Evolutionary conservation across 1,140 invertebrate genomes (phyloP).

Genomic region (Drosophila nigromelanica): DNA sequence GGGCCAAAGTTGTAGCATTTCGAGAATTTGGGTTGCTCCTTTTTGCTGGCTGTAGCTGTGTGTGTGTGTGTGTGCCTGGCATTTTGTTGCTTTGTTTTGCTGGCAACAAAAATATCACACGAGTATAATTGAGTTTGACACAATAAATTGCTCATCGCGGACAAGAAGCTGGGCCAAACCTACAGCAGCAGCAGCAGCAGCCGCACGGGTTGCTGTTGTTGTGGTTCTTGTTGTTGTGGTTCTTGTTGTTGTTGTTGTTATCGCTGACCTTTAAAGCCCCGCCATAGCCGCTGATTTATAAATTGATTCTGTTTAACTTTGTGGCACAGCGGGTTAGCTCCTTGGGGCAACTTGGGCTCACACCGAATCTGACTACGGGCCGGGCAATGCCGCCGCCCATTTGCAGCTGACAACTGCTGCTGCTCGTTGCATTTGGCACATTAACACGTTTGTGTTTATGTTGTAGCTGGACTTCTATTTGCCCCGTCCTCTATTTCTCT

Average conservation of each 20-base stretch:
- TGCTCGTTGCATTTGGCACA: constrained; percentile 64
- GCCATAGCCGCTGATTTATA: constrained; percentile 69
- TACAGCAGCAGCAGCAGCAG: constrained; percentile 14
- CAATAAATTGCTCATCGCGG: constrained; percentile 83
- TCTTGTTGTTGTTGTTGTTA: constrained; percentile 69
- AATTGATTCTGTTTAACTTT: constrained; percentile 81
- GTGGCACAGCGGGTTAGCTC: constrained; percentile 71
- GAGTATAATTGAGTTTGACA: constrained; percentile 84
- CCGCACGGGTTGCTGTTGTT: constrained; percentile 16
- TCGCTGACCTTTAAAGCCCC: constrained; percentile 78
- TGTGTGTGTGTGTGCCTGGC: constrained; percentile 34
- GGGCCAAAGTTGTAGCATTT: constrained; percentile 76
- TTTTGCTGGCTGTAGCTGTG: constrained; percentile 30
- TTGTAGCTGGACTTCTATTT: constrained; percentile 18
- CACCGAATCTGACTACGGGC: neutral
- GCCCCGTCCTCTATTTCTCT: neutral
- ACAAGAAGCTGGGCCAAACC: constrained; percentile 63
- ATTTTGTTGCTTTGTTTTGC: constrained; percentile 55
- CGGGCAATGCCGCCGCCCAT: neutral
- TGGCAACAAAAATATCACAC: constrained; percentile 81
- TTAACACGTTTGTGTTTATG: constrained; percentile 65
- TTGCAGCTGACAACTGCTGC: constrained; percentile 30
- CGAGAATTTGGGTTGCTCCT: constrained; percentile 79
- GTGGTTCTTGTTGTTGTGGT: constrained; percentile 18
- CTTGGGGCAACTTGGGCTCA: constrained; percentile 53